phyloP scores from a whole-genome alignment of 2,797 vertebrate genomes.

The Sphenopsis melanotis region DNA sequence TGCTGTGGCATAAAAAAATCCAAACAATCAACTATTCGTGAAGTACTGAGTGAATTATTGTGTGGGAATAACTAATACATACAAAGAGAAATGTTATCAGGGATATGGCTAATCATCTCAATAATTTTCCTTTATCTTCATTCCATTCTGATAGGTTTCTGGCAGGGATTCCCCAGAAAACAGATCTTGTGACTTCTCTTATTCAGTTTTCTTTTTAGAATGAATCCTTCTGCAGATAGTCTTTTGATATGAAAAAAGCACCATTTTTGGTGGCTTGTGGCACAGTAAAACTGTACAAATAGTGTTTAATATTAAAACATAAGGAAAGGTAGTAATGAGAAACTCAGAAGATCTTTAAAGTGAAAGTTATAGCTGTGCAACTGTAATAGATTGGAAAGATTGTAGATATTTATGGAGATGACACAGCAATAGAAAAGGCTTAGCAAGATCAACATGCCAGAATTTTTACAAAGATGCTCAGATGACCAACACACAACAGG shows the following conservation, averaged over 20 bases:
- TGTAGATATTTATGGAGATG: not conserved
- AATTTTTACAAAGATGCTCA: not conserved
- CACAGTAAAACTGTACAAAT: not conserved
- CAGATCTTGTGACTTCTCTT: not conserved
- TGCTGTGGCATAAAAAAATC: not conserved
- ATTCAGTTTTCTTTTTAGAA: not conserved
- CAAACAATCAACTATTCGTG: fast-evolving
- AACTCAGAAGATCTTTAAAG: not conserved
- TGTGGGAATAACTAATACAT: not conserved
- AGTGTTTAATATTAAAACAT: not conserved
- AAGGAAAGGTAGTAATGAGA: not conserved
- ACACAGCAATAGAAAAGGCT: not conserved
- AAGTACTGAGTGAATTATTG: not conserved
- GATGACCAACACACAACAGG: not conserved
- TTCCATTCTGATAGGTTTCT: not conserved
- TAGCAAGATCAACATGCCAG: not conserved
- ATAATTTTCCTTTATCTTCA: not conserved
- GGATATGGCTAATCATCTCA: not conserved
- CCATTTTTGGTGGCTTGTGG: not conserved
- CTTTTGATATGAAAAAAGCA: not conserved
- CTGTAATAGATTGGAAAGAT: not conserved
- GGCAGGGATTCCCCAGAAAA: not conserved
- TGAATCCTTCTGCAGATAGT: not conserved
- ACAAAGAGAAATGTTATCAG: not conserved
- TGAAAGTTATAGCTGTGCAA: not conserved